A percentile compares a stretch with the other conserved stretches of the same genome.
Conservation (phyloP, 2,797 vertebrate genomes). For the Rhabdophis nuchalis region DNA sequence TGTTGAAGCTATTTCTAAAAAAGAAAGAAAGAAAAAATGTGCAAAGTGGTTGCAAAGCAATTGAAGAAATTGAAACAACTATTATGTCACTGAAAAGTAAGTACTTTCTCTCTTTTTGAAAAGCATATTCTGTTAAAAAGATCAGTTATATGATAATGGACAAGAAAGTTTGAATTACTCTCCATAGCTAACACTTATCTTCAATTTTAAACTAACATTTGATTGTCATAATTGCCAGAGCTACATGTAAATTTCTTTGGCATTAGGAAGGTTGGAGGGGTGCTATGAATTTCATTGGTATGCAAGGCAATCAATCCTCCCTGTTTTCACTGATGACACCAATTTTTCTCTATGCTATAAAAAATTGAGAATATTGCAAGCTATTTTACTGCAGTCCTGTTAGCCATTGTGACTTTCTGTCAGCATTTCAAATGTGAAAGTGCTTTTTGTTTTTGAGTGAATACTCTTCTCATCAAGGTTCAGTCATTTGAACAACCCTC, state of each 20-base stretch:
- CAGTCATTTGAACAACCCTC: conserved; percentile 19
- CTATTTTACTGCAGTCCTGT: neutral
- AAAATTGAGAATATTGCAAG: neutral
- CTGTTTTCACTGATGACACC: neutral
- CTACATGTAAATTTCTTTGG: conserved; percentile 24
- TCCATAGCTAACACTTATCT: conserved; percentile 3
- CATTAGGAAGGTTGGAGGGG: neutral
- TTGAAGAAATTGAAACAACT: conserved; percentile 25
- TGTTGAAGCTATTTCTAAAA: neutral
- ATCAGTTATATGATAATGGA: neutral
- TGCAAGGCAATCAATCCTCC: conserved; percentile 14
- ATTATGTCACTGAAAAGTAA: conserved; percentile 40
- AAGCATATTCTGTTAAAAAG: conserved; percentile 16
- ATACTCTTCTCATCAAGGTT: neutral
- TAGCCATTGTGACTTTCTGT: neutral
- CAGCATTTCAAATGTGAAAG: neutral
- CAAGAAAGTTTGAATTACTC: conserved; percentile 16
- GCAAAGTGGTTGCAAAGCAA: conserved; percentile 22
- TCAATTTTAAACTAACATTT: conserved; percentile 14
- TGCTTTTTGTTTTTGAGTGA: neutral
- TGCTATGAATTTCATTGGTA: neutral
- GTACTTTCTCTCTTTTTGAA: conserved; percentile 7
- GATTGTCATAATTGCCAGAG: conserved; percentile 16
- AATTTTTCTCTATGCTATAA: conserved; percentile 19
- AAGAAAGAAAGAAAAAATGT: conserved; percentile 7